Evolutionary conservation across 2,797 vertebrate species (phyloP), one percentile per base, ranked within the genome.

Genomic region (Gambelia wislizenii): DNA sequence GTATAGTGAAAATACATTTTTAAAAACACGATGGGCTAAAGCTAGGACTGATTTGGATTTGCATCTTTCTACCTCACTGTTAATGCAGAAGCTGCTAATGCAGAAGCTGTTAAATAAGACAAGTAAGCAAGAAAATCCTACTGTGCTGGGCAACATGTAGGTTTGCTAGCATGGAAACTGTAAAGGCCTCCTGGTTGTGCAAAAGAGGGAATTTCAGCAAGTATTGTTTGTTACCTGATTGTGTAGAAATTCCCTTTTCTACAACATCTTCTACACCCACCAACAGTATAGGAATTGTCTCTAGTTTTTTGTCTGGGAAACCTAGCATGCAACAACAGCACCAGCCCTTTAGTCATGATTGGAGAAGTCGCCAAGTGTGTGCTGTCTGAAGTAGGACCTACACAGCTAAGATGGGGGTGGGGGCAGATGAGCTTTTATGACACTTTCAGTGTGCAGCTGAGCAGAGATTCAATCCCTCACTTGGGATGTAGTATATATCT

Each of bases 51-150:
- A 44, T 44, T 79, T 74, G 42, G 39, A 14, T 64, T 72, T 72
- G 42, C 2, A 44, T 12, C 59, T 86, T 52, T 8, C 22, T 22
- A 39, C 20, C 12, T n/a, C 27, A 27, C 67, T 30, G 76, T 47
- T 52, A 44, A 70, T 81, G 74, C 78, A 82, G 67, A 88, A 88
- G 61, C 83, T 1, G 72, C 39, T 10, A n/a, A n/a, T n/a, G n/a
- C n/a, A n/a, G n/a, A n/a, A n/a, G n/a, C n/a, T n/a, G n/a, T n/a
- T 74, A 72, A 93, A 78, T 1, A 79, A 92, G 76, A 69, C 3
- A 47, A 59, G 36, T 3, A 49, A 83, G 83, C 64, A 70, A 59
- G 33, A 42, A 25, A 36, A 47, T 25, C n/a, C 42, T 42, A 56
- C 56, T 82, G 54, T 30, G 33, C 20, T 0, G 1, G 52, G 77